A percentile compares a stretch with the other conserved stretches of the same genome.
These are phyloP conservation scores for Lonchura striata DNA, from an alignment of 2,113 vertebrate species.

Conservation along the genomic window DNA sequence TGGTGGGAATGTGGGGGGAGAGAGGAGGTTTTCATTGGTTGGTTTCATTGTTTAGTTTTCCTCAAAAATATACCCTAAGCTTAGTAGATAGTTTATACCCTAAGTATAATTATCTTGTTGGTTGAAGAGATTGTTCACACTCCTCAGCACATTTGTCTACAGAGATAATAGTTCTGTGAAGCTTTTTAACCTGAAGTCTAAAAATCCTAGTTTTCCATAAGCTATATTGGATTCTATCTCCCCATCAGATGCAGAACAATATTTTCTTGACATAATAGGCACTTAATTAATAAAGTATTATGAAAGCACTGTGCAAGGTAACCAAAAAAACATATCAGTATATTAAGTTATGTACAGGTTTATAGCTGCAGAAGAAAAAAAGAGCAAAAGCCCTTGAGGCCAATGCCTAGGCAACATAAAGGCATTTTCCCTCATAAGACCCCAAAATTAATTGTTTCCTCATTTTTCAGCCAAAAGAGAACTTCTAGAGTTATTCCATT, in stretches of 20 bases:
- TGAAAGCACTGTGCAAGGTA: background rate
- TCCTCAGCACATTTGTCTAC: background rate
- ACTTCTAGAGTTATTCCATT: background rate
- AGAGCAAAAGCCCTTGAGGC: background rate
- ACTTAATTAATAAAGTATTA: background rate
- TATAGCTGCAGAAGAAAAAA: background rate
- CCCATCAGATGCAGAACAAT: background rate
- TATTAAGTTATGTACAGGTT: background rate
- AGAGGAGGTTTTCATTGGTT: fast-evolving
- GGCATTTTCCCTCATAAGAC: fast-evolving
- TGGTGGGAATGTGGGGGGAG: fast-evolving
- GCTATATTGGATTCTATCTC: background rate
- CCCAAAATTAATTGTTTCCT: background rate
- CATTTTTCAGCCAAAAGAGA: background rate
- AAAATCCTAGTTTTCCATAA: background rate
- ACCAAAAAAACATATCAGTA: background rate
- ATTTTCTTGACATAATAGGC: background rate
- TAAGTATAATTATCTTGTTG: background rate
- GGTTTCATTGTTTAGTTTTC: background rate
- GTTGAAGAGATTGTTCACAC: background rate
- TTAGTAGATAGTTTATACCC: background rate
- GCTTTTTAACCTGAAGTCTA: background rate
- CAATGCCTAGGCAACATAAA: background rate
- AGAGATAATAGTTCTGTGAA: background rate
- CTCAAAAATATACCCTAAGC: background rate